A percentile compares a stretch with the other conserved stretches of the same genome.
Conservation (phyloP, 2,113 vertebrate species). For the Stigmatopora argus region DNA sequence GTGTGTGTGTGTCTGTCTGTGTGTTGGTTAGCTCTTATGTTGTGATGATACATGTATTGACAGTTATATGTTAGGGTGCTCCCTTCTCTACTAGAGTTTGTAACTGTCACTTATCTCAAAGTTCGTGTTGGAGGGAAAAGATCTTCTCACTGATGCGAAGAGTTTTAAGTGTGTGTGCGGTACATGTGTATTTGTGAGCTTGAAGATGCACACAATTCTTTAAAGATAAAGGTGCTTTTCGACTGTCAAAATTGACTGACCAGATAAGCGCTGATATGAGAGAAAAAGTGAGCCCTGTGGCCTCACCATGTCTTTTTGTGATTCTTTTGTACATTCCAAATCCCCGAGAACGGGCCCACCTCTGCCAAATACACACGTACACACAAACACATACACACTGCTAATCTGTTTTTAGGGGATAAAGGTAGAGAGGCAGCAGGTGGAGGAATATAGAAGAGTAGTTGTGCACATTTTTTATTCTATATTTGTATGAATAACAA, state of each 20-base stretch:
- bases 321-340: constrained; percentile 57
- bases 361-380: constrained; percentile 10
- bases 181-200: constrained; percentile 15
- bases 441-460: constrained; percentile 44
- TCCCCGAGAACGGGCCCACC: constrained; percentile 38
- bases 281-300: constrained; percentile 54
- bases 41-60: neutral
- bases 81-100: too few relatives aligned
- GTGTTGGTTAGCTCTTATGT: constrained; percentile 3
- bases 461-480: constrained; percentile 40
- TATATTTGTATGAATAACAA: constrained; percentile 42
- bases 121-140: neutral
- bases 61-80: constrained; percentile 5
- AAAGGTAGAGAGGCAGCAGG: constrained; percentile 50
- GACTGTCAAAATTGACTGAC: constrained; percentile 60
- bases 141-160: too few relatives aligned
- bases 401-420: constrained; percentile 43
- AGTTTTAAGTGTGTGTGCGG: constrained; percentile 2
- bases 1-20: too few relatives aligned
- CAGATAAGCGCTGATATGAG: constrained; percentile 63
- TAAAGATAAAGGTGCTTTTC: constrained; percentile 58
- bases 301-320: constrained; percentile 35
- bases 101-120: neutral
- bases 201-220: constrained; percentile 52
- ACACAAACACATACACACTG: constrained; percentile 15